Percentiles rank a stretch among this genome's conserved stretches.
Evolutionary conservation across 2,113 vertebrate genomes (phyloP).

Genomic region (Podilymbus podiceps): DNA sequence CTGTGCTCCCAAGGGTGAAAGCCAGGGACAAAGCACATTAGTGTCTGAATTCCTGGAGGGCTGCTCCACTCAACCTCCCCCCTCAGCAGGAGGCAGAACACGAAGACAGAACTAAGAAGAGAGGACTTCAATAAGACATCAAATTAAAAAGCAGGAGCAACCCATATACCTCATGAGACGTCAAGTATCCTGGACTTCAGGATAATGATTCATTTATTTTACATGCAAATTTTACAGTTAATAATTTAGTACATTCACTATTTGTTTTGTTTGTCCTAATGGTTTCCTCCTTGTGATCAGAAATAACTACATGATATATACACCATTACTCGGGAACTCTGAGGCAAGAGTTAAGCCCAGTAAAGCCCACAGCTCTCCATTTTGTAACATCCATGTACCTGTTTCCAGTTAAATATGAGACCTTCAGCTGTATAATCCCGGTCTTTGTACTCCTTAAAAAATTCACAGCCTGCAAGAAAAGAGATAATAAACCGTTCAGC

Average conservation of each 20-base stretch:
- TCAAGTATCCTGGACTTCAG: not conserved
- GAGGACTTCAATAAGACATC: not conserved
- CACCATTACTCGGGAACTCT: not conserved
- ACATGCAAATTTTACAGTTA: not conserved
- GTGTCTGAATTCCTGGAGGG: not conserved
- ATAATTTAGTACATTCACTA: not conserved
- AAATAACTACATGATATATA: not conserved
- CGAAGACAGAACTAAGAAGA: not conserved
- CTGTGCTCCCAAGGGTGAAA: not conserved
- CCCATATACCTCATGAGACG: not conserved
- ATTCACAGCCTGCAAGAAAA: conserved; percentile 91
- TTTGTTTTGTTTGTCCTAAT: not conserved
- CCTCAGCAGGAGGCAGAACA: not conserved
- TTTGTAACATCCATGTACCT: conserved; percentile 76
- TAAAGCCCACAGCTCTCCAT: not conserved
- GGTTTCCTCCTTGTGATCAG: not conserved
- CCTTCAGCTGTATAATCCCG: conserved; percentile 95
- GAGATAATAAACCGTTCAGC: not conserved
- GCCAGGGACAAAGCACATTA: not conserved
- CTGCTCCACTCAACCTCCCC: not conserved
- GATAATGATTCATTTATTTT: not conserved
- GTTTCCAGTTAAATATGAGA: conserved; percentile 99
- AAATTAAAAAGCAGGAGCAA: not conserved
- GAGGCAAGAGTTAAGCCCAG: not conserved
- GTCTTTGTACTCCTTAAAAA: conserved; percentile 99